Conservation (phyloP, 2,797 vertebrate genomes). For the Corythornis leucogaster region DNA sequence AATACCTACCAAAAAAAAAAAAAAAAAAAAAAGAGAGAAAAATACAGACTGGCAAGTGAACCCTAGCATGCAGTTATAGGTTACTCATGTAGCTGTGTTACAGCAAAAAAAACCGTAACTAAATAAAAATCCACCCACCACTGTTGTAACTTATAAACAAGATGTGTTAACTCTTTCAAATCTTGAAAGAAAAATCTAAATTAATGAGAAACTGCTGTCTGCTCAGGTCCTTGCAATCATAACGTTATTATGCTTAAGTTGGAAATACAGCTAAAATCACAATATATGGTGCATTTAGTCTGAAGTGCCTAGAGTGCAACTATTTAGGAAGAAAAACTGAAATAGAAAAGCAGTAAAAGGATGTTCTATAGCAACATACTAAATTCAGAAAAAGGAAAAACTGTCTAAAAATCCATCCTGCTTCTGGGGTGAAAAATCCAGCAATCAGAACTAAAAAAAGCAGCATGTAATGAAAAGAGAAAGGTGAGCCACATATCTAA, state of each 20-base stretch:
- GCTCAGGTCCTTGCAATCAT: not conserved
- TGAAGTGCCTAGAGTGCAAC: not conserved
- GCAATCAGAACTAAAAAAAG: not conserved
- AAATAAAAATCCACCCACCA: not conserved
- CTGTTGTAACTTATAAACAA: not conserved
- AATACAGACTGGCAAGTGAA: conserved; percentile 9
- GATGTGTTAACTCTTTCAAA: not conserved
- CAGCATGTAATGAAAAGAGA: not conserved
- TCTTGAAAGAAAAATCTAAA: not conserved
- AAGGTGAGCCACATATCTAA: not conserved
- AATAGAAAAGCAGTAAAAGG: not conserved
- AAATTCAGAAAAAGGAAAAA: not conserved
- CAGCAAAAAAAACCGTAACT: not conserved
- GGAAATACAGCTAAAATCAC: not conserved
- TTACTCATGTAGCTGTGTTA: not conserved
- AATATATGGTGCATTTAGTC: not conserved
- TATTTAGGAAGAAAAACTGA: not conserved
- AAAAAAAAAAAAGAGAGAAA: not conserved
- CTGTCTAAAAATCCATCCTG: not conserved
- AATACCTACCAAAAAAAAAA: not conserved
- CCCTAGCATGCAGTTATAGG: not conserved
- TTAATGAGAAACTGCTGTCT: conserved; percentile 1
- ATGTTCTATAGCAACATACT: not conserved
- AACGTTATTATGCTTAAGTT: not conserved
- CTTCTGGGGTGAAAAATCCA: not conserved